phyloP scores from a whole-genome alignment of 2,888 invertebrate species.

The Andrena camellia region DNA sequence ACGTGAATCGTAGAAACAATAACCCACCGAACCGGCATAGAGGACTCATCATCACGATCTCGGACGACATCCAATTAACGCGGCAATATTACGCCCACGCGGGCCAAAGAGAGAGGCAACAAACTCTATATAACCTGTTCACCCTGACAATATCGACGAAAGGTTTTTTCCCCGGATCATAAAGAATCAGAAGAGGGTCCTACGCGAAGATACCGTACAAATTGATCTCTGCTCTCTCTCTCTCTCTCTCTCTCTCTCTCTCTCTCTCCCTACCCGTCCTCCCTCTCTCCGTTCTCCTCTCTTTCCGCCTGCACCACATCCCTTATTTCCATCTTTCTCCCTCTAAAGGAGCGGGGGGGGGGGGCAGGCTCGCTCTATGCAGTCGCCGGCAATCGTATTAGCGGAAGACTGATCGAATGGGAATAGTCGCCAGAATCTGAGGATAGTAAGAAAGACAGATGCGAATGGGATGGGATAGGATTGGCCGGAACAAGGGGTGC shows the following conservation, averaged over 20 bases:
- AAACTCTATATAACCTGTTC: conserved; percentile 30
- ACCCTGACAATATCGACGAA: conserved; percentile 55
- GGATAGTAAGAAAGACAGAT: conserved; percentile 74
- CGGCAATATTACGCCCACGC: neutral
- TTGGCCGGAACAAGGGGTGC: conserved; percentile 71
- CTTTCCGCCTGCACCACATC: neutral
- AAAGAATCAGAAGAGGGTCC: conserved; percentile 53
- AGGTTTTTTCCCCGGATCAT: conserved; percentile 42
- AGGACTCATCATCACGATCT: neutral
- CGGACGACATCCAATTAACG: conserved; percentile 24
- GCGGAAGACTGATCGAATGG: conserved; percentile 74
- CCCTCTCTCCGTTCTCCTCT: conserved; percentile 18
- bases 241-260: conserved; percentile 28
- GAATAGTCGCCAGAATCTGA: conserved; percentile 70
- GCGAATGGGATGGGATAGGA: conserved; percentile 75
- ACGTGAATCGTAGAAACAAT: neutral
- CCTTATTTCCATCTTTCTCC: conserved; percentile 2
- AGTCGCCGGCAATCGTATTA: conserved; percentile 74
- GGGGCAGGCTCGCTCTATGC: conserved; percentile 64
- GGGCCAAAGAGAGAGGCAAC: neutral
- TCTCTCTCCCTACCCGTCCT: conserved; percentile 22
- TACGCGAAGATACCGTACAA: conserved; percentile 66
- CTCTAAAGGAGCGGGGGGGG: neutral
- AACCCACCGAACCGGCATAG: neutral
- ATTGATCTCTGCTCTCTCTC: conserved; percentile 68